A percentile compares a stretch with the other conserved stretches of the same genome.
phyloP scores from a whole-genome alignment of 2,888 invertebrate genomes.

The Platerodrilus igneus region DNA sequence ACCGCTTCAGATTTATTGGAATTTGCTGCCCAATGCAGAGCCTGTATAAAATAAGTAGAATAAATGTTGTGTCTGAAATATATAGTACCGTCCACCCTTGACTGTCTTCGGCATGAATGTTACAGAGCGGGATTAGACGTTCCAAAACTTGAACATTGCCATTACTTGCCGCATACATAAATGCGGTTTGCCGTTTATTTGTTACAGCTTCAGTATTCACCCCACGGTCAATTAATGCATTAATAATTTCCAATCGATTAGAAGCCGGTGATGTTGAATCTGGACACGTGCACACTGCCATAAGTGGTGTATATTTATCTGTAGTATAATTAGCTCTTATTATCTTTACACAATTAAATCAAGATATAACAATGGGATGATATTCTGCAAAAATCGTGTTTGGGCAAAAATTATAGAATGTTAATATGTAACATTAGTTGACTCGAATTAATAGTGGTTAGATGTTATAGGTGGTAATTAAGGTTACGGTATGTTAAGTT shows the following conservation, averaged over 20 bases:
- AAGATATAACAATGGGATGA: too few relatives aligned
- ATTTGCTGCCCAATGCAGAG: constrained; percentile 59
- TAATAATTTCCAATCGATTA: constrained; percentile 45
- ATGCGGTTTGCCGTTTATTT: constrained; percentile 57
- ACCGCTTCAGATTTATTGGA: constrained; percentile 54
- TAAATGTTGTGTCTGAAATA: too few relatives aligned
- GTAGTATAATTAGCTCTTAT: constrained; percentile 25
- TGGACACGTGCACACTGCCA: constrained; percentile 60
- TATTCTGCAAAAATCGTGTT: too few relatives aligned
- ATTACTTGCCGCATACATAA: constrained; percentile 59
- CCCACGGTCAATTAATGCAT: constrained; percentile 51
- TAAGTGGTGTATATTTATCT: constrained; percentile 61
- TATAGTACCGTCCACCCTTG: constrained; percentile 63
- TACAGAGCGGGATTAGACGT: constrained; percentile 52
- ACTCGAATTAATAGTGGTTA: too few relatives aligned
- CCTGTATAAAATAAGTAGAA: too few relatives aligned
- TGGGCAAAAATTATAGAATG: too few relatives aligned
- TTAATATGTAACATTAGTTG: too few relatives aligned
- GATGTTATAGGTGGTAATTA: too few relatives aligned
- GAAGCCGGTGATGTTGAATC: constrained; percentile 46
- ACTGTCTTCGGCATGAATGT: constrained; percentile 56
- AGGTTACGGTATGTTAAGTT: too few relatives aligned
- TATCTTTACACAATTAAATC: too few relatives aligned
- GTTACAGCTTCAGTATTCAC: constrained; percentile 54
- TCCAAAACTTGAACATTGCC: constrained; percentile 53